Conservation (phyloP, 2,113 vertebrate genomes). For the Narcine bancroftii region DNA sequence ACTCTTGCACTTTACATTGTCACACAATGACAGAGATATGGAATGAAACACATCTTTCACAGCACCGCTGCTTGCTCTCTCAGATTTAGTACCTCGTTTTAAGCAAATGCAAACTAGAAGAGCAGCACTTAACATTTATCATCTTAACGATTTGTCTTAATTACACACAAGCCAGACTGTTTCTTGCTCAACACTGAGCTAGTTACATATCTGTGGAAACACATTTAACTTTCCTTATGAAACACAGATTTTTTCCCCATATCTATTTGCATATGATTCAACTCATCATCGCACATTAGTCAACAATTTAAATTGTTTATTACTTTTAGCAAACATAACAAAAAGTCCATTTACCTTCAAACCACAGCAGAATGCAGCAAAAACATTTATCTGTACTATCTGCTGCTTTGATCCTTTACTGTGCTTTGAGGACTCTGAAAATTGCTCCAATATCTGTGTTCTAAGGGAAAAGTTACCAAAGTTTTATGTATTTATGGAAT, state of each 20-base stretch:
- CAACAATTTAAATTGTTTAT: not conserved
- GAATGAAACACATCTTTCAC: not conserved
- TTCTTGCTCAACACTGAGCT: not conserved
- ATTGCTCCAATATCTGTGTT: slow-evolving; percentile 70
- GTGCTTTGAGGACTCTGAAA: slow-evolving; percentile 69
- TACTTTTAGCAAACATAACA: not conserved
- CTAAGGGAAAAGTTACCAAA: slow-evolving; percentile 46
- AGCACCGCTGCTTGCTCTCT: not conserved
- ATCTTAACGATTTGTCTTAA: not conserved
- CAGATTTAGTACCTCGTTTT: not conserved
- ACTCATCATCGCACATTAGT: not conserved
- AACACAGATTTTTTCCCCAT: not conserved
- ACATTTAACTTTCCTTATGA: too few relatives aligned
- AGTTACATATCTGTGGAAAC: not conserved
- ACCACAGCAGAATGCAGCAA: slow-evolving; percentile 73
- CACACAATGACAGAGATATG: not conserved
- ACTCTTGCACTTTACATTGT: not conserved
- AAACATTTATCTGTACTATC: slow-evolving; percentile 65
- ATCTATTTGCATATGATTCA: not conserved
- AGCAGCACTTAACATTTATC: not conserved
- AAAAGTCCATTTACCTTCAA: slow-evolving; percentile 65
- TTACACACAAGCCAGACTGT: not conserved
- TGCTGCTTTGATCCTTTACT: slow-evolving; percentile 77
- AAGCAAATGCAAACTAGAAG: not conserved
- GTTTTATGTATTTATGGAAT: not conserved